Percentiles rank a stretch among this genome's conserved stretches.
Conservation (phyloP, 2,113 vertebrate species). For the Nanorana parkeri region DNA sequence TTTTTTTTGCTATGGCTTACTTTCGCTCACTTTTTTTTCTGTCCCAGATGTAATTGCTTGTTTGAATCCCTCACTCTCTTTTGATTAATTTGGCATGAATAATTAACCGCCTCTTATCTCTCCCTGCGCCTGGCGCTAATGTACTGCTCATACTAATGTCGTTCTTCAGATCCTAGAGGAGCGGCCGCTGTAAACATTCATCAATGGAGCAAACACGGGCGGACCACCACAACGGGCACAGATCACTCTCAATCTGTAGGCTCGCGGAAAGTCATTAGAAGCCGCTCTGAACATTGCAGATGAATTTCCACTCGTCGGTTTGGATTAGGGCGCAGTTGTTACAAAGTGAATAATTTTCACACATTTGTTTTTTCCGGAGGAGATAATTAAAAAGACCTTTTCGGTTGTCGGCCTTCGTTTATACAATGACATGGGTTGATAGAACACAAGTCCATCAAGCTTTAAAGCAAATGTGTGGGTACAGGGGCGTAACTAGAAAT, state of each 20-base stretch:
- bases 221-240: not conserved
- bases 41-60: not conserved
- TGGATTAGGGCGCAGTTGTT: not conserved
- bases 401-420: not conserved
- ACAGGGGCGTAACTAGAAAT: too few relatives aligned
- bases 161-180: constrained; percentile 4
- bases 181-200: constrained; percentile 23
- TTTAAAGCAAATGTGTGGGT: too few relatives aligned
- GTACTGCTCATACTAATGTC: not conserved
- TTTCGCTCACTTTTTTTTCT: not conserved
- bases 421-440: not conserved
- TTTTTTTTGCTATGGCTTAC: not conserved
- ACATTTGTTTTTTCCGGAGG: not conserved
- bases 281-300: too few relatives aligned
- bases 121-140: not conserved
- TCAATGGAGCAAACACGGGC: constrained; percentile 4
- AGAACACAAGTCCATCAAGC: too few relatives aligned
- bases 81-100: constrained; percentile 23
- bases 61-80: not conserved
- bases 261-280: not conserved
- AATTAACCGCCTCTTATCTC: constrained; percentile 30
- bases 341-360: not conserved
- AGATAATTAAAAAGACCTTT: not conserved
- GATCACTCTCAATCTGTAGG: not conserved
- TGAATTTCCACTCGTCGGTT: not conserved